These are phyloP conservation scores for Dicyrtomina minuta DNA, from an alignment of 2,888 invertebrate genomes.

Conservation along the genomic window DNA sequence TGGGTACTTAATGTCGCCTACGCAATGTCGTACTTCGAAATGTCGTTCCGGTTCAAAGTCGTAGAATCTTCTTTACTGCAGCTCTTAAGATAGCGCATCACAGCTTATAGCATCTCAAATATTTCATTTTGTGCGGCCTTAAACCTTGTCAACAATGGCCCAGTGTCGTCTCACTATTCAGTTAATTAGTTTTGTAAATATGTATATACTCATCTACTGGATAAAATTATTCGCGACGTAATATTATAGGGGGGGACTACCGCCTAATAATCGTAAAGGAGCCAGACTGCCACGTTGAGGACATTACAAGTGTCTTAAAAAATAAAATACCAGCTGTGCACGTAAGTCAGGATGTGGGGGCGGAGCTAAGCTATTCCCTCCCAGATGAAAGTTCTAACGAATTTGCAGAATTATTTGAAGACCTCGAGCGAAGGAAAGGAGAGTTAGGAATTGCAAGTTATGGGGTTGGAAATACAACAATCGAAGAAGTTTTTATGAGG, in stretches of 20 bases:
- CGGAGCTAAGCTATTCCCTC: constrained; percentile 72
- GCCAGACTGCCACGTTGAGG: constrained; percentile 56
- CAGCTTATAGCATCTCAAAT: no score
- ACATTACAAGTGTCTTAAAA: constrained; percentile 65
- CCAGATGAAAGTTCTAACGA: constrained; percentile 64
- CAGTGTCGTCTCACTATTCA: no score
- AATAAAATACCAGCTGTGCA: constrained; percentile 67
- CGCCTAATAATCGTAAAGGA: constrained; percentile 72
- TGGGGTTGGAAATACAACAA: constrained; percentile 81
- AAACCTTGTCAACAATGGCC: no score
- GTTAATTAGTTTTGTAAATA: neutral
- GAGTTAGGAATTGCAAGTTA: constrained; percentile 71
- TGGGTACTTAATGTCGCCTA: no score
- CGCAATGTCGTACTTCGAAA: no score
- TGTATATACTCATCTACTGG: no score
- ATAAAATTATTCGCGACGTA: no score
- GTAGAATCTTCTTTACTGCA: no score
- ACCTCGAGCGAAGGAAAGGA: constrained; percentile 65
- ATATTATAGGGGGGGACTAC: constrained; percentile 66
- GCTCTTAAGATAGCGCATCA: neutral
- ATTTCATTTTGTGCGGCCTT: no score
- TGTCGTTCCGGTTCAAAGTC: no score
- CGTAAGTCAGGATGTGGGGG: constrained; percentile 71
- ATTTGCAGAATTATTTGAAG: constrained; percentile 69
- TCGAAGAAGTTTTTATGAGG: constrained; percentile 82